Percentiles rank a stretch among this genome's conserved stretches.
Conservation (phyloP, 2,797 vertebrate species). For the Malacoctenus gilli region DNA sequence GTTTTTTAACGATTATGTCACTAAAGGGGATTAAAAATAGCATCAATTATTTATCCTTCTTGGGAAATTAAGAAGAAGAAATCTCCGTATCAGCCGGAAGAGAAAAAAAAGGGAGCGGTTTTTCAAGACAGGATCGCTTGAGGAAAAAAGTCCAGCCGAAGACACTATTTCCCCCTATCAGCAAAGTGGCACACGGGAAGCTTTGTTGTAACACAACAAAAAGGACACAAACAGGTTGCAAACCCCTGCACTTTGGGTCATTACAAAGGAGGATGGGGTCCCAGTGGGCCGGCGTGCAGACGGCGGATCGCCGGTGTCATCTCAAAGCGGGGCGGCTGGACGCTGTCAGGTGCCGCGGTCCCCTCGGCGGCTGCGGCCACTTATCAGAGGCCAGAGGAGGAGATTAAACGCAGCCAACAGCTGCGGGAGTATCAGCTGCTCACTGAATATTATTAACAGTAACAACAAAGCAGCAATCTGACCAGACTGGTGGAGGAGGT, state of each 20-base stretch:
- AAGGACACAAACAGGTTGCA: neutral
- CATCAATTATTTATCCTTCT: neutral
- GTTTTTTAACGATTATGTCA: conserved; percentile 3
- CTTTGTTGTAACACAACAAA: neutral
- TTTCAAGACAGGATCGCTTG: neutral
- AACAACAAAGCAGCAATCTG: conserved; percentile 43
- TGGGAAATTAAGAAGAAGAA: neutral
- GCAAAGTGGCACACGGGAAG: neutral
- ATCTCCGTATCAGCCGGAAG: neutral
- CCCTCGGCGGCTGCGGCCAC: conserved; percentile 32
- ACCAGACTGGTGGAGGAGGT: conserved; percentile 27
- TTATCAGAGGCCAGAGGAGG: conserved; percentile 38
- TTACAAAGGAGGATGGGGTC: conserved; percentile 1
- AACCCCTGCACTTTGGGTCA: conserved; percentile 2
- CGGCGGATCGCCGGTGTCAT: conserved; percentile 27
- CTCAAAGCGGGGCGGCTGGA: conserved; percentile 27
- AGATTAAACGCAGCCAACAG: conserved; percentile 52
- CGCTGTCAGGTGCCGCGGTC: conserved; percentile 13
- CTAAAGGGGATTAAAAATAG: conserved; percentile 7
- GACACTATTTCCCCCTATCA: too few relatives aligned
- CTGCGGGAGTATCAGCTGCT: conserved; percentile 53
- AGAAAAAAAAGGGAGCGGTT: neutral
- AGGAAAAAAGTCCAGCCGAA: neutral
- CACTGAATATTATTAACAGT: conserved; percentile 41
- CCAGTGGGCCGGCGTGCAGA: neutral